Evolutionary conservation across 2,113 vertebrate genomes (phyloP), one percentile per base, ranked within the genome.

Genomic region (Sylvia atricapilla): DNA sequence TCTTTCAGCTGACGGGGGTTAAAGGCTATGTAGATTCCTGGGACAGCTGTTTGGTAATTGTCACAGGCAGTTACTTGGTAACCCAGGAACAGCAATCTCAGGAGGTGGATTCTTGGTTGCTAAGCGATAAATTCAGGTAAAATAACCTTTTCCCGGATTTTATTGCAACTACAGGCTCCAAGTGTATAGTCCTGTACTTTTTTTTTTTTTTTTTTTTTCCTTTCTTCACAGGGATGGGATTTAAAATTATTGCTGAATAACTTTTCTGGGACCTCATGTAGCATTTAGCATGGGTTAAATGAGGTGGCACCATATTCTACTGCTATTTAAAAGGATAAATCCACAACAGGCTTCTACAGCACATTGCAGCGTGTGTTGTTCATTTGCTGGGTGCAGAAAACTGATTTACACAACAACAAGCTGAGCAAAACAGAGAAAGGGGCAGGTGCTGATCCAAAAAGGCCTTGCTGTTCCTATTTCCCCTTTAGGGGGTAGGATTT

Each of bases 101-200:
- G 24, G 90, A 97, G 94, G 94, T 95, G 94, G 85, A 91, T 81
- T 94, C 83, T 87, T 96, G 96, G 97, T 97, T 98, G 97, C 97
- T 98, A 98, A 97, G 97, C 79, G 93, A 97, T 97, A 96, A 89
- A 96, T 97, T 97, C 97, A 97, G 97, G 96, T 97, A 95, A 97
- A 97, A 97, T 90, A 93, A 95, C 63, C 84, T 84, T 96, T 95
- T 79, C 79, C 64, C 96, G 77, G 37, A 59, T 97, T 93, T 96
- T 90, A 95, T 73, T 60, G 17, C 77, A 93, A 92, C 82, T 76
- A 70, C 77, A 82, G 73, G 39, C 81, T 96, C 66, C 60, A 85
- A 66, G 52, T 87, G 73, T 55, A 94, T 11, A 89, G 87, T 68
- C 73, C 31, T 66, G 78, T 43, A 46, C 37, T 72, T 18, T 70